Evolutionary conservation across 1,140 invertebrate genomes (phyloP).

Genomic region (Solenopsis invicta): DNA sequence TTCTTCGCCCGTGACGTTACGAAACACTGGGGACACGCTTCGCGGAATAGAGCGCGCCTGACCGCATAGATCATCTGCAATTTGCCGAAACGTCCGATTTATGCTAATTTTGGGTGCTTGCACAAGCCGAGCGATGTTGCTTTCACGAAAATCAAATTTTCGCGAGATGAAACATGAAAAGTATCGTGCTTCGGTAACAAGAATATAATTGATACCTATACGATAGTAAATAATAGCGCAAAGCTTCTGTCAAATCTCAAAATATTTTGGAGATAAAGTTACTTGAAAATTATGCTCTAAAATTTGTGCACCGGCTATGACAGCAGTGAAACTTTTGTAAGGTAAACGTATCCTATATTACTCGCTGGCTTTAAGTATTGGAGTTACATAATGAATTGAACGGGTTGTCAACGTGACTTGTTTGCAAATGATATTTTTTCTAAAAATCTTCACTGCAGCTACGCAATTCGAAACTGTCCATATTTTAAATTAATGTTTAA

Average conservation of each 20-base stretch:
- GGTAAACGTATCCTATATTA: too few relatives aligned
- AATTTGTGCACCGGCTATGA: neutral
- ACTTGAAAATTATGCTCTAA: neutral
- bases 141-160: slow-evolving; percentile 34
- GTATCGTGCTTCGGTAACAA: neutral
- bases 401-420: too few relatives aligned
- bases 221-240: neutral
- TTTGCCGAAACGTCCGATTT: slow-evolving; percentile 53
- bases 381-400: too few relatives aligned
- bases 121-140: neutral
- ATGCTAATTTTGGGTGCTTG: slow-evolving; percentile 16
- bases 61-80: slow-evolving; percentile 42
- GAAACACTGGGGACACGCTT: slow-evolving; percentile 52
- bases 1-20: slow-evolving; percentile 50
- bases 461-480: too few relatives aligned
- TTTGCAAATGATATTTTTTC: too few relatives aligned
- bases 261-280: neutral
- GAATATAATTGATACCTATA: neutral
- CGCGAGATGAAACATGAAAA: neutral
- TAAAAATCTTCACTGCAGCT: too few relatives aligned
- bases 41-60: slow-evolving; percentile 44
- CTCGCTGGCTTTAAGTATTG: too few relatives aligned
- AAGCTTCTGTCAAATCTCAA: neutral
- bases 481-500: too few relatives aligned
- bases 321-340: neutral